These are phyloP conservation scores for Caenorhabditis macrosperma DNA, from an alignment of 2,888 invertebrate species.

Conservation along the genomic window DNA sequence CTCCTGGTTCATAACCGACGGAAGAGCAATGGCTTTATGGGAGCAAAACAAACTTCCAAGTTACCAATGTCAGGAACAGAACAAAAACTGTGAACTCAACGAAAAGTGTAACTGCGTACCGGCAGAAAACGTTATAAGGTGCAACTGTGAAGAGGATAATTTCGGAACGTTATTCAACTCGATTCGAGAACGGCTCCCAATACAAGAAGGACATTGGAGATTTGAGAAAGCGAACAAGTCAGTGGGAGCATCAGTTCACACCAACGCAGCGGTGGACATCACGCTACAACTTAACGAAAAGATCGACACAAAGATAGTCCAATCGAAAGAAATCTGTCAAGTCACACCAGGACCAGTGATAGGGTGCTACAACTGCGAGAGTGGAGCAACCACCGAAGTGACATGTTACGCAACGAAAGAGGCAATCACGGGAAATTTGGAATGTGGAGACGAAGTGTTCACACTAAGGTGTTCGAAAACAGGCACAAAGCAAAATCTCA, in stretches of 20 bases:
- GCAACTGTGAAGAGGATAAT: constrained; percentile 3
- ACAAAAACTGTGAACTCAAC: background rate
- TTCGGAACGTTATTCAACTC: background rate
- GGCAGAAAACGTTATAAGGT: constrained; percentile 6
- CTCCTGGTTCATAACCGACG: constrained; percentile 5
- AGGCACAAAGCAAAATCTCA: background rate
- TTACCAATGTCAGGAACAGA: background rate
- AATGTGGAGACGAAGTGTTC: background rate
- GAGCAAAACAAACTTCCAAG: background rate
- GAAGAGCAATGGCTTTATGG: background rate
- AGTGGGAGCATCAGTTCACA: background rate
- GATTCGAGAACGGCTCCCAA: background rate
- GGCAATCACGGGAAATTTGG: background rate
- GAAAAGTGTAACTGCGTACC: constrained; percentile 1
- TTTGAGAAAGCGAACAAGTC: background rate
- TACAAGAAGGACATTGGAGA: constrained; percentile 29
- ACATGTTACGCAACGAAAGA: background rate
- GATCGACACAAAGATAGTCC: background rate
- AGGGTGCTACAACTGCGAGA: constrained; percentile 2
- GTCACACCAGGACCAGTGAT: background rate
- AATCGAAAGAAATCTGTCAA: background rate
- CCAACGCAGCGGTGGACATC: background rate
- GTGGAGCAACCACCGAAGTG: background rate
- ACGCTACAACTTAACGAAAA: background rate
- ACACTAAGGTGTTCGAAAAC: background rate